Evolutionary conservation across 2,113 vertebrate species (phyloP).

Genomic region (Misgurnus anguillicaudatus): DNA sequence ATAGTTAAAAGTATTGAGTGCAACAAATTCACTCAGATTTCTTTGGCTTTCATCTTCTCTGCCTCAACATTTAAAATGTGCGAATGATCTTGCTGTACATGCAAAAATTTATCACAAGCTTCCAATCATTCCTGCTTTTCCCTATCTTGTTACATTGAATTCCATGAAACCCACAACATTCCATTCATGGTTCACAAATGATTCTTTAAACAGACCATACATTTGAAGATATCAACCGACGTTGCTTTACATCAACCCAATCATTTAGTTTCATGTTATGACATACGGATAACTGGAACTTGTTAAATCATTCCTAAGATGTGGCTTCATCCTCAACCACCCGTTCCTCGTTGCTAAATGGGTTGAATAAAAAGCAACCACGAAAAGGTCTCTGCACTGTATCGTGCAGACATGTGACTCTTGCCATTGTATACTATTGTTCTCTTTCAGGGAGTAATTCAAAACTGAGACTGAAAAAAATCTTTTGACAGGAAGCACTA

Average conservation of each 20-base stretch:
- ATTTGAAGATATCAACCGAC: not conserved
- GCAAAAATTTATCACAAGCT: constrained; percentile 2
- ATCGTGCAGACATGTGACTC: constrained; percentile 11
- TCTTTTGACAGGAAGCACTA: constrained; percentile 14
- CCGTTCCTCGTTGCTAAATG: not conserved
- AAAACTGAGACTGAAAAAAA: not conserved
- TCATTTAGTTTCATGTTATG: not conserved
- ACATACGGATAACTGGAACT: constrained; percentile 1
- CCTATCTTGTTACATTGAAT: constrained; percentile 10
- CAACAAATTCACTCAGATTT: constrained; percentile 9
- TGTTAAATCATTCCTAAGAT: constrained; percentile 13
- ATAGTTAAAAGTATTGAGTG: constrained; percentile 28
- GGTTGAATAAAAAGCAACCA: constrained; percentile 13
- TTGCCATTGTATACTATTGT: not conserved
- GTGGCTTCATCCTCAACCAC: constrained; percentile 24
- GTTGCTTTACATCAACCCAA: not conserved
- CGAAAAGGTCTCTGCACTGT: constrained; percentile 4
- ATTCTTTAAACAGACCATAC: not conserved
- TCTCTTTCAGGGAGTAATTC: not conserved
- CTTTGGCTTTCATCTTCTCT: constrained; percentile 7
- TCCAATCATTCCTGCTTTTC: constrained; percentile 10
- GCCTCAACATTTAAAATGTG: not conserved
- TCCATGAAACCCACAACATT: constrained; percentile 35
- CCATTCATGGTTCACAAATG: not conserved
- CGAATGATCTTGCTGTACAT: not conserved